These are phyloP conservation scores for Mastomys natalensis DNA, from an alignment of 2,113 vertebrate species.

Conservation along the genomic window DNA sequence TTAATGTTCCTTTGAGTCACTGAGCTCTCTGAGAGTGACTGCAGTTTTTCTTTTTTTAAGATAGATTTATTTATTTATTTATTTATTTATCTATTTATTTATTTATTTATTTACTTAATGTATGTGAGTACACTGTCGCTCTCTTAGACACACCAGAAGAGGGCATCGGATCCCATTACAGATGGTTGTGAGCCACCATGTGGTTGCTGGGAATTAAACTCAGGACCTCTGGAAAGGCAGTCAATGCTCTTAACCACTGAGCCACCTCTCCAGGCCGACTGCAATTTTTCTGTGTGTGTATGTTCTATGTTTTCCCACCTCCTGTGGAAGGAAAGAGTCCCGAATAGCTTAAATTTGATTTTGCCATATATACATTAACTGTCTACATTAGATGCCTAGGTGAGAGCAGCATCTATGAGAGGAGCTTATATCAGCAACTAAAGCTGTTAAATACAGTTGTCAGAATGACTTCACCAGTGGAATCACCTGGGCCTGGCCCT, in stretches of 20 bases:
- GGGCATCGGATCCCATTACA: too few relatives aligned
- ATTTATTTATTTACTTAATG: too few relatives aligned
- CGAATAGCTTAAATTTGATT: constrained; percentile 15
- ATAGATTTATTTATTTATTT: too few relatives aligned
- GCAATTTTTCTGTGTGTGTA: neutral
- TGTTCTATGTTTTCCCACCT: neutral
- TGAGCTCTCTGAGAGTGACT: neutral
- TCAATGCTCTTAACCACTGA: too few relatives aligned
- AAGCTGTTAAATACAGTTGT: constrained; percentile 29
- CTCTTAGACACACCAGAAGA: too few relatives aligned
- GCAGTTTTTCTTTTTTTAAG: neutral
- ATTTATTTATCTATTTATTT: too few relatives aligned
- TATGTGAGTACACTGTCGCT: too few relatives aligned
- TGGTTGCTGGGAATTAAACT: too few relatives aligned
- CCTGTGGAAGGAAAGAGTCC: neutral
- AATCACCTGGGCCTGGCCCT: neutral
- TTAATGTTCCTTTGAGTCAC: neutral
- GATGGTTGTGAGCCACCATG: too few relatives aligned
- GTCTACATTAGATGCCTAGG: neutral
- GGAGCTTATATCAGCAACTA: neutral
- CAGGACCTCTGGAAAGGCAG: too few relatives aligned
- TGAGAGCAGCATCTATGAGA: neutral
- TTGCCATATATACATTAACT: neutral
- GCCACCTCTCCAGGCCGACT: too few relatives aligned
- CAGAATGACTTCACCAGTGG: neutral